phyloP scores from a whole-genome alignment of 2,888 invertebrate species.

The Melikaiella ostensackeni region DNA sequence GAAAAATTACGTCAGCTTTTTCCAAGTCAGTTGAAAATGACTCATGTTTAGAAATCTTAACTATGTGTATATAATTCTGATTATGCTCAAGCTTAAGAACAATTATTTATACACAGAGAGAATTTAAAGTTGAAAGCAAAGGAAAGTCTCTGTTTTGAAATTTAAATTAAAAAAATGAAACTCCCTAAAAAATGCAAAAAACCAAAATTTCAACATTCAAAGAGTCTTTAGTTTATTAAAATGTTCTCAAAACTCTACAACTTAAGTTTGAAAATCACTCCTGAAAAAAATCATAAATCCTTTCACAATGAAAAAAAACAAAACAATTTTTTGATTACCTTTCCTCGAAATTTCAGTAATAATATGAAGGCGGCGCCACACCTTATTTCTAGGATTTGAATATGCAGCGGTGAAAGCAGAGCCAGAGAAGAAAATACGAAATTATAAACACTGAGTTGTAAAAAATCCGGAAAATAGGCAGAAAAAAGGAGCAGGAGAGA shows the following conservation, averaged over 20 bases:
- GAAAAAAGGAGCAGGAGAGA: slow-evolving; percentile 44
- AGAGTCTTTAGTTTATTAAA: not conserved
- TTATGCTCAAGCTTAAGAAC: not conserved
- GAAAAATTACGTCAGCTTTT: slow-evolving; percentile 7
- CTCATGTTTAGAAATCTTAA: not conserved
- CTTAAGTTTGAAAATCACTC: not conserved
- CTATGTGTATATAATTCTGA: not conserved
- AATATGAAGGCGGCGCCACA: not conserved
- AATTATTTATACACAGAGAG: not conserved
- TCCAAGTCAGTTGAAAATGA: not conserved
- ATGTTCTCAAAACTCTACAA: not conserved
- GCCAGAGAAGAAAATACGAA: slow-evolving; percentile 47
- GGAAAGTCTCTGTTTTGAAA: too few species aligned
- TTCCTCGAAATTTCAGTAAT: too few species aligned
- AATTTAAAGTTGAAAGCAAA: too few species aligned
- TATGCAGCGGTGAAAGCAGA: not conserved
- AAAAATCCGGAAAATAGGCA: slow-evolving; percentile 50
- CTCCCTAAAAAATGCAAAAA: not conserved
- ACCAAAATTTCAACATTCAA: too few species aligned
- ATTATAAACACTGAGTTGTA: slow-evolving; percentile 29
- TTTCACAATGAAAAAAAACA: too few species aligned
- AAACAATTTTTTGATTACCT: too few species aligned
- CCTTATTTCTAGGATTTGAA: slow-evolving; percentile 1
- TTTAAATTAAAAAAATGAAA: not conserved
- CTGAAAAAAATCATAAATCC: too few species aligned